Percentiles rank a stretch among this genome's conserved stretches.
These are phyloP conservation scores for Athrips mouffetella DNA, from an alignment of 2,888 invertebrate species.

Conservation along the genomic window DNA sequence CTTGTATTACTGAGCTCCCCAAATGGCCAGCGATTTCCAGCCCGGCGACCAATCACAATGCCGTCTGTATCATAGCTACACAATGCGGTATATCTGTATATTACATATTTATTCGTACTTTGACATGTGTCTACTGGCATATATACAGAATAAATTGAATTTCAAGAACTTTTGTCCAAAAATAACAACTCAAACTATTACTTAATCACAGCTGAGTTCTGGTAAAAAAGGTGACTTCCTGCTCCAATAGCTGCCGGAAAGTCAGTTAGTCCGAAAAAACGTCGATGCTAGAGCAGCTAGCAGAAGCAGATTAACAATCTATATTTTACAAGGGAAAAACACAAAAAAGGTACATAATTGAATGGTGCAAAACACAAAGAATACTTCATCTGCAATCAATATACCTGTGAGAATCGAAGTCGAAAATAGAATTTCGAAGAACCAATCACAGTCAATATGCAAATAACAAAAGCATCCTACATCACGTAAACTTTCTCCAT, in stretches of 20 bases:
- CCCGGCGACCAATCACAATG: constrained; percentile 22
- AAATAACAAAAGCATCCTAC: neutral
- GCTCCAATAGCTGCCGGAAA: neutral
- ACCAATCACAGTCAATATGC: constrained; percentile 4
- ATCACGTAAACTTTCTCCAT: constrained; percentile 2
- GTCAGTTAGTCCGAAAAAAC: neutral
- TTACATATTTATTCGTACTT: neutral
- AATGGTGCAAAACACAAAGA: no score
- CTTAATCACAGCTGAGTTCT: no score
- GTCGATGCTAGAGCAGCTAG: no score
- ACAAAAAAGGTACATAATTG: no score
- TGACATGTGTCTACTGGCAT: neutral
- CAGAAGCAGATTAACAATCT: no score
- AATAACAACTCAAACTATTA: no score
- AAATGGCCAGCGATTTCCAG: constrained; percentile 26
- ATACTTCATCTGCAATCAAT: no score
- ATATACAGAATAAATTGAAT: no score
- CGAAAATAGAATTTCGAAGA: constrained; percentile 7
- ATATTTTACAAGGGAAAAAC: no score
- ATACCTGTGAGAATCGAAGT: neutral
- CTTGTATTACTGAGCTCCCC: constrained; percentile 20
- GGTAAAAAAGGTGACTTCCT: no score
- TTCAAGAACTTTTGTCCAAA: no score
- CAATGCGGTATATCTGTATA: neutral
- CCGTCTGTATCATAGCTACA: constrained; percentile 5